phyloP scores from a whole-genome alignment of 2,113 vertebrate genomes.

The Mandrillus leucophaeus region DNA sequence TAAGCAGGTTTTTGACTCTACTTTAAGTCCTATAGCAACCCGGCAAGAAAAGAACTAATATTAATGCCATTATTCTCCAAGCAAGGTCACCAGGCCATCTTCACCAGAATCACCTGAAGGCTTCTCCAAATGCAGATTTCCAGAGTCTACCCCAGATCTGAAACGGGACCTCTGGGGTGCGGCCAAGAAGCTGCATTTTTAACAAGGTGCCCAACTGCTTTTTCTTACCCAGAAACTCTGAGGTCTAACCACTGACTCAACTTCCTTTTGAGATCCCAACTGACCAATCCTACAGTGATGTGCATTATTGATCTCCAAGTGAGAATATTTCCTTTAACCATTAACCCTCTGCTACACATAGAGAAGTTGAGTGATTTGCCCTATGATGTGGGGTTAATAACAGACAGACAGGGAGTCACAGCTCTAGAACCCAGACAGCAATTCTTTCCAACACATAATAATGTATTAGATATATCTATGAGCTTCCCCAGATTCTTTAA shows the following conservation, averaged over 20 bases:
- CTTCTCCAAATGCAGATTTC: not conserved
- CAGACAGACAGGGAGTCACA: not conserved
- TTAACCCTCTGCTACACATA: not conserved
- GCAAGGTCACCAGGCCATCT: too few relatives aligned
- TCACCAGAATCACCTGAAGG: not conserved
- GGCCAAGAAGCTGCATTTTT: not conserved
- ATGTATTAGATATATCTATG: not conserved
- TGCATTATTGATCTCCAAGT: not conserved
- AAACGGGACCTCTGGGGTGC: not conserved
- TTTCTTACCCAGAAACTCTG: not conserved
- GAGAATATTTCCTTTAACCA: not conserved
- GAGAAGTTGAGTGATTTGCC: not conserved
- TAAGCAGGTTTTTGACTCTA: too few relatives aligned
- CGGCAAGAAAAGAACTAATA: not conserved
- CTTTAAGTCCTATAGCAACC: not conserved
- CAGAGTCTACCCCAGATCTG: not conserved
- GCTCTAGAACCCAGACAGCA: not conserved
- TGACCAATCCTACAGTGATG: not conserved
- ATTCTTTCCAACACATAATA: not conserved
- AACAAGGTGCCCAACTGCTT: too few relatives aligned
- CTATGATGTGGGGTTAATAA: not conserved
- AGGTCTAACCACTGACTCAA: not conserved
- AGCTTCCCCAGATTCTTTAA: not conserved
- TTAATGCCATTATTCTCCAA: not conserved
- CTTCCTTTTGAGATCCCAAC: not conserved